A percentile compares a stretch with the other conserved stretches of the same genome.
Conservation (phyloP, 1,140 invertebrate genomes). For the Saccostrea cuccullata region DNA sequence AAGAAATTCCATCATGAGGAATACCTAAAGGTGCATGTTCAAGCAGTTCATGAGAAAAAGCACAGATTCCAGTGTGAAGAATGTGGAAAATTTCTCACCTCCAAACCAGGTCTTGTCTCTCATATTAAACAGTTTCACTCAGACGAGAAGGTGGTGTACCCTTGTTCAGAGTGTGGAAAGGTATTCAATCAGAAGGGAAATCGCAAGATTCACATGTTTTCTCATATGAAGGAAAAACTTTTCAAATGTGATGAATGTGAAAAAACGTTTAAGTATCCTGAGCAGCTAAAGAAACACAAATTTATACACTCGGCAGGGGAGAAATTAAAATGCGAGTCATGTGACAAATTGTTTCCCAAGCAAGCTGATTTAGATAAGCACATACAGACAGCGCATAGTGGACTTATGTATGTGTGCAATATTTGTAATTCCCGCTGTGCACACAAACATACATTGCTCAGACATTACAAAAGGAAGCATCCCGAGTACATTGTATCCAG, state of each 20-base stretch:
- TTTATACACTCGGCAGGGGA: conserved; percentile 74
- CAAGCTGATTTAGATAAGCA: conserved; percentile 78
- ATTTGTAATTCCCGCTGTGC: conserved; percentile 77
- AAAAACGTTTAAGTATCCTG: conserved; percentile 78
- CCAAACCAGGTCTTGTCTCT: conserved; percentile 79
- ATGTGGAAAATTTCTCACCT: conserved; percentile 79
- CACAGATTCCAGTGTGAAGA: conserved; percentile 76
- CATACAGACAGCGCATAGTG: conserved; percentile 77
- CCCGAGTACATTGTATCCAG: conserved; percentile 63
- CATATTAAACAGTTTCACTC: conserved; percentile 77
- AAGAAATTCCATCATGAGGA: conserved; percentile 80
- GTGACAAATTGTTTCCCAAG: conserved; percentile 79
- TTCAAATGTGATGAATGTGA: conserved; percentile 75
- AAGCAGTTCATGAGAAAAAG: conserved; percentile 77
- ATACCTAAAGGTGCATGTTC: conserved; percentile 78
- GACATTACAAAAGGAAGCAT: conserved; percentile 80
- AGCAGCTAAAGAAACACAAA: conserved; percentile 78
- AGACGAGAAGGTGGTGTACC: conserved; percentile 74
- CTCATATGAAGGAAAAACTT: conserved; percentile 73
- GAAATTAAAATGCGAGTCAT: conserved; percentile 73
- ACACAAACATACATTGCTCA: conserved; percentile 77
- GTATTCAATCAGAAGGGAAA: conserved; percentile 80
- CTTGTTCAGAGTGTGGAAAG: conserved; percentile 80
- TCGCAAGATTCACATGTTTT: conserved; percentile 77
- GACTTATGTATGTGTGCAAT: conserved; percentile 78